A percentile compares a stretch with the other conserved stretches of the same genome.
Conservation (phyloP, 2,888 invertebrate genomes). For the Resseliella maxima region DNA sequence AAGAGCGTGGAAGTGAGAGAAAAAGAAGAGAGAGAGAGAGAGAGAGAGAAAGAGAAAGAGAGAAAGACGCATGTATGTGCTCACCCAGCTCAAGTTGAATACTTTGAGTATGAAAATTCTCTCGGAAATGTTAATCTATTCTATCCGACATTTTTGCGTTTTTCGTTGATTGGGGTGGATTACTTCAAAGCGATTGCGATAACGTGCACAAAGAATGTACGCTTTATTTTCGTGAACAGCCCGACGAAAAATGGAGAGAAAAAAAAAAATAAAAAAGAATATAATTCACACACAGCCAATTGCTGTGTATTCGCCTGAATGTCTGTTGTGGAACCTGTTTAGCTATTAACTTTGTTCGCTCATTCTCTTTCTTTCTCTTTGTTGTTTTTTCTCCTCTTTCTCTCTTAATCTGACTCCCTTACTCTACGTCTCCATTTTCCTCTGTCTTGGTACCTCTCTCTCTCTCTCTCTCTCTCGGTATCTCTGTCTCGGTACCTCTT, state of each 20-base stretch:
- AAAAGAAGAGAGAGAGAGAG: too few relatives aligned
- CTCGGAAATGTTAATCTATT: conserved; percentile 52
- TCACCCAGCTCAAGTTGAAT: conserved; percentile 24
- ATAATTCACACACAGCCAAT: not conserved
- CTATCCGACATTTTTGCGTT: conserved; percentile 49
- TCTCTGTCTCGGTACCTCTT: too few relatives aligned
- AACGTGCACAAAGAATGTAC: conserved; percentile 52
- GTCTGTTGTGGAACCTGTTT: conserved; percentile 14
- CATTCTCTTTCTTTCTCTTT: not conserved
- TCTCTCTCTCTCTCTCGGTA: too few relatives aligned
- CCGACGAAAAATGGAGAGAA: not conserved
- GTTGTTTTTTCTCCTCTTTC: too few relatives aligned
- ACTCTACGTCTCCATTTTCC: not conserved
- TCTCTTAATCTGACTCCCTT: too few relatives aligned
- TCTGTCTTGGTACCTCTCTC: too few relatives aligned
- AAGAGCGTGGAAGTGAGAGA: too few relatives aligned
- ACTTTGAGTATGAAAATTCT: conserved; percentile 44
- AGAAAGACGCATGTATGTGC: too few relatives aligned
- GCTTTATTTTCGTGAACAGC: conserved; percentile 33
- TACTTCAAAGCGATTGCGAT: conserved; percentile 54
- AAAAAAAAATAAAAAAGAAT: not conserved
- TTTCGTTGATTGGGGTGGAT: conserved; percentile 51
- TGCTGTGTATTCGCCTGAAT: not conserved
- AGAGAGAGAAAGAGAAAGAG: too few relatives aligned
- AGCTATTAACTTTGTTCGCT: conserved; percentile 41